phyloP scores from a whole-genome alignment of 1,140 invertebrate genomes.

The Drosophila cardini region DNA sequence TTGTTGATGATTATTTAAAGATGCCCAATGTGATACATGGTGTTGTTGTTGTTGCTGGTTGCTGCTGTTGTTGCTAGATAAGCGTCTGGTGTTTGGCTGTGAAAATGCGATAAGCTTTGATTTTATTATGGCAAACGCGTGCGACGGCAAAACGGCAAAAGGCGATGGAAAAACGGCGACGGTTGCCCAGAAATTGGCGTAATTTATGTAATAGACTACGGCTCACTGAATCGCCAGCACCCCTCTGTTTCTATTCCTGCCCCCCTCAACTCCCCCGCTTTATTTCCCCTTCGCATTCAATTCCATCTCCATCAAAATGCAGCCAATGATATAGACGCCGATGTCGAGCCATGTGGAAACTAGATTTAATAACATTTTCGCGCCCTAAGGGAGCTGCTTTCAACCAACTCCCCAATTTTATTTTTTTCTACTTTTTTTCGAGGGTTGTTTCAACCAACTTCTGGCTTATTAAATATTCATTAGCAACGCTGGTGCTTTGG shows the following conservation, averaged over 20 bases:
- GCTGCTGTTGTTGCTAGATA: conserved; percentile 60
- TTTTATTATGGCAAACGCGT: conserved; percentile 80
- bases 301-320: conserved; percentile 14
- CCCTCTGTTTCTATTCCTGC: not conserved
- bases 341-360: conserved; percentile 62
- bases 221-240: conserved; percentile 44
- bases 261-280: no score
- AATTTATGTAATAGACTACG: conserved; percentile 79
- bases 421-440: not conserved
- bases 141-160: conserved; percentile 31
- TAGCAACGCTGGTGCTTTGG: conserved; percentile 46
- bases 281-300: not conserved
- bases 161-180: conserved; percentile 18
- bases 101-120: conserved; percentile 84
- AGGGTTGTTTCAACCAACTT: conserved; percentile 44
- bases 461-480: conserved; percentile 79
- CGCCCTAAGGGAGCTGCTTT: conserved; percentile 6
- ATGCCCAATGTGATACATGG: conserved; percentile 59
- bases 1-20: conserved; percentile 85
- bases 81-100: conserved; percentile 81
- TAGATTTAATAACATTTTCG: conserved; percentile 76
- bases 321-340: conserved; percentile 47
- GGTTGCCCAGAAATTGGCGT: conserved; percentile 60
- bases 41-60: conserved; percentile 18
- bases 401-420: not conserved